phyloP scores from a whole-genome alignment of 1,140 invertebrate genomes.

The Drosophila teissieri region DNA sequence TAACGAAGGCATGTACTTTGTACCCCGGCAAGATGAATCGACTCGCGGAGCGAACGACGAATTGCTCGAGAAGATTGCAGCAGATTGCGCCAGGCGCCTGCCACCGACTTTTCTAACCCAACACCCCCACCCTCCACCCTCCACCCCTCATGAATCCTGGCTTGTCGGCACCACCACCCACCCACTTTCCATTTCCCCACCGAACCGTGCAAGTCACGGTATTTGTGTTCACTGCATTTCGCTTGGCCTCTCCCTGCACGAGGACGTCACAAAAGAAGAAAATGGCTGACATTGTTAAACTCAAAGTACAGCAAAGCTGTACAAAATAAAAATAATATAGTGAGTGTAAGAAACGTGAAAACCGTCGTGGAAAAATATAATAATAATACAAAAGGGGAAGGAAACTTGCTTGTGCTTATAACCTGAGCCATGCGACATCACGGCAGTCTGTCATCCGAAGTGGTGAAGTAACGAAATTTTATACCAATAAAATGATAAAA shows the following conservation, averaged over 20 bases:
- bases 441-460: conserved; percentile 15
- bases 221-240: conserved; percentile 47
- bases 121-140: not conserved
- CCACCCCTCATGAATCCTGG: not conserved
- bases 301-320: conserved; percentile 53
- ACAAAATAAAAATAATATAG: conserved; percentile 12
- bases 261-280: conserved; percentile 61
- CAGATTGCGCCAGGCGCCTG: conserved; percentile 21
- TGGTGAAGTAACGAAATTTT: not conserved
- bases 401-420: conserved; percentile 30
- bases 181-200: conserved; percentile 22
- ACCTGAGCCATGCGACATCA: conserved; percentile 5
- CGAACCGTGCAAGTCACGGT: conserved; percentile 34
- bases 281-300: conserved; percentile 76
- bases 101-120: not conserved
- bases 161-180: not conserved
- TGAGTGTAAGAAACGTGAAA: not conserved
- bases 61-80: conserved; percentile 45
- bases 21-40: conserved; percentile 55
- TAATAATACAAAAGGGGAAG: conserved; percentile 20
- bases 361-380: conserved; percentile 6
- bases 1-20: conserved; percentile 28
- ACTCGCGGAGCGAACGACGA: conserved; percentile 42
- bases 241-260: conserved; percentile 22
- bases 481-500: too few relatives aligned